Conservation (phyloP, 2,888 invertebrate species). For the Creontiades dilutus region DNA sequence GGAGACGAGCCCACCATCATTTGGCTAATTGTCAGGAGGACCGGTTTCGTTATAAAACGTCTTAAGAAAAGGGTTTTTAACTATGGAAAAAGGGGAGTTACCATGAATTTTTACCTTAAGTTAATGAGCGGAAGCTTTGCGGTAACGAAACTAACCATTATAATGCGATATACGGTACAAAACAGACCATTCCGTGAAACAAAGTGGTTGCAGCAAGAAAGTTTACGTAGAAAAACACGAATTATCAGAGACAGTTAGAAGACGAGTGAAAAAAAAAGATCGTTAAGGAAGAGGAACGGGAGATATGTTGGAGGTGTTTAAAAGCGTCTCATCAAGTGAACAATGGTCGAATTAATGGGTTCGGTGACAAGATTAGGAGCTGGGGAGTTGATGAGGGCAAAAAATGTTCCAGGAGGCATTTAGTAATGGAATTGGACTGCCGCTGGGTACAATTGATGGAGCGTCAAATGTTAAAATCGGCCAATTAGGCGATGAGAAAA, state of each 20-base stretch:
- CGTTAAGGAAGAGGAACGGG: background rate
- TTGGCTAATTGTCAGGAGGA: constrained; percentile 44
- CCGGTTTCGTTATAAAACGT: constrained; percentile 17
- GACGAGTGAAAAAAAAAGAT: background rate
- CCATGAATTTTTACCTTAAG: constrained; percentile 26
- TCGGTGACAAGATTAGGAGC: background rate
- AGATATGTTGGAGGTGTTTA: background rate
- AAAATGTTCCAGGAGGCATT: background rate
- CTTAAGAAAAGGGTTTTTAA: constrained; percentile 43
- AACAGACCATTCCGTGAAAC: background rate
- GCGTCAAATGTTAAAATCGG: too few species aligned
- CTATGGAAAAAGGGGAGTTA: background rate
- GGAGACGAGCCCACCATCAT: constrained; percentile 34
- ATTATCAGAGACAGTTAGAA: background rate
- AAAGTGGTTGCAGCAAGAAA: background rate
- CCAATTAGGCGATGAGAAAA: too few species aligned
- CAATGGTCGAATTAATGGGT: constrained; percentile 13
- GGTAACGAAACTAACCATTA: constrained; percentile 56
- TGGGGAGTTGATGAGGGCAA: constrained; percentile 1
- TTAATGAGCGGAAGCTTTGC: constrained; percentile 60
- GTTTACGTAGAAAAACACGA: background rate
- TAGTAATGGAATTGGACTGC: background rate
- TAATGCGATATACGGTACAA: background rate
- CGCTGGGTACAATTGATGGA: too few species aligned
- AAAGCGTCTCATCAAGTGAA: constrained; percentile 4